Evolutionary conservation across 2,113 vertebrate species (phyloP).

Genomic region (Leucopsar rothschildi): DNA sequence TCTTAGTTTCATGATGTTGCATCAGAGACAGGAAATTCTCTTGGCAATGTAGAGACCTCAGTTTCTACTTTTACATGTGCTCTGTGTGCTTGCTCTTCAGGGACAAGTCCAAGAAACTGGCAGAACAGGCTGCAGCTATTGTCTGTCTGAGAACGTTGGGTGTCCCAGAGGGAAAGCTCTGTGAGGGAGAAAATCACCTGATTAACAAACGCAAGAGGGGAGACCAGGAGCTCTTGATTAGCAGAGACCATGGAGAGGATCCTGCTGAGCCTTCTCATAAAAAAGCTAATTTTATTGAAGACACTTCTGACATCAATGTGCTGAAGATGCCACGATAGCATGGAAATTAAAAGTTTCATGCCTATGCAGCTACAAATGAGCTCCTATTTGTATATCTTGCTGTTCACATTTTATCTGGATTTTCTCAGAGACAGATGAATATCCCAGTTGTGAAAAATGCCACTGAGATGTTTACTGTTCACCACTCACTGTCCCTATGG

Average conservation of each 20-base stretch:
- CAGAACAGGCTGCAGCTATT: constrained; percentile 91
- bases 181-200: constrained; percentile 74
- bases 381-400: background rate
- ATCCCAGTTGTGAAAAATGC: background rate
- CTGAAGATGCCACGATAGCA: constrained; percentile 14
- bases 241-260: constrained; percentile 35
- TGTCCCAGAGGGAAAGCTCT: constrained; percentile 83
- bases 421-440: background rate
- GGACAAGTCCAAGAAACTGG: constrained; percentile 97
- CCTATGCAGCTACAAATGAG: background rate
- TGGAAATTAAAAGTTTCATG: background rate
- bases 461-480: background rate
- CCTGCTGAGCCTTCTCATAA: constrained; percentile 60
- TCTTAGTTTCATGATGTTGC: background rate
- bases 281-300: constrained; percentile 66
- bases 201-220: constrained; percentile 90
- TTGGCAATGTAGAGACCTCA: background rate
- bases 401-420: background rate
- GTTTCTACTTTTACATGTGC: background rate
- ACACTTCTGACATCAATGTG: background rate
- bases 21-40: background rate
- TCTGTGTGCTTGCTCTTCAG: constrained; percentile 68
- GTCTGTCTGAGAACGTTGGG: constrained; percentile 86
- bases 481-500: background rate
- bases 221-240: constrained; percentile 32